Evolutionary conservation across 1,140 invertebrate species (phyloP), one percentile per base, ranked within the genome.

Genomic region (Hylaeus volcanicus): DNA sequence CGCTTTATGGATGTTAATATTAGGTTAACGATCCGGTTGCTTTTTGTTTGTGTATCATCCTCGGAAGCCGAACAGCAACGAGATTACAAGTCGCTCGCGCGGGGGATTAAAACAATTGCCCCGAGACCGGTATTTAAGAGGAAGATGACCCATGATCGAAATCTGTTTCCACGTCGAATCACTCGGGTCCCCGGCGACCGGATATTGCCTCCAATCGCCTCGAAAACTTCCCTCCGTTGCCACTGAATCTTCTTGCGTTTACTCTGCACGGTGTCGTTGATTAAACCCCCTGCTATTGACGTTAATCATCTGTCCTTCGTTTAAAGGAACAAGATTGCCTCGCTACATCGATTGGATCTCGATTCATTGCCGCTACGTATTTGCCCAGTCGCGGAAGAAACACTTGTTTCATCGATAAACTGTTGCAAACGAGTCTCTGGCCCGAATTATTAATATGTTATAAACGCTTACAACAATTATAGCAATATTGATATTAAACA

Each of bases 1-100:
- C 56, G n/a, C 68, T 71, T 78, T 78, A 78, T 71, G 75, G 75
- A 71, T 78, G 75, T 61, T 78, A 78, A 78, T 71, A 78, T 78
- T 71, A 61, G 75, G 75, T 66, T 77, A 77, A 77, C 75, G 75
- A 77, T 70, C 12, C 55, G 56, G 45, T 77, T n/a, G 14, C 2
- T 56, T 56, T 15, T 56, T 56, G 15, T 8, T 15, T 41, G 61
- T 26, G n/a, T 77, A 77, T 77, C 75, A 61, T 45, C 48, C 37
- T 39, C 55, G 12, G 14, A 3, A 11, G 8, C 61, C 65, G 74
- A 65, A 66, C 75, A 77, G 65, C 53, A 51, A 61, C 75, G n/a
- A 43, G 68, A 77, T 77, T 77, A 70, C 75, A 61, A 77, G 75
- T 26, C 53, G 65, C 48, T 64, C 37, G 71, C 26, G 43, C 58